A percentile compares a stretch with the other conserved stretches of the same genome.
Conservation (phyloP, 1,140 invertebrate genomes). For the Trissolcus basalis region DNA sequence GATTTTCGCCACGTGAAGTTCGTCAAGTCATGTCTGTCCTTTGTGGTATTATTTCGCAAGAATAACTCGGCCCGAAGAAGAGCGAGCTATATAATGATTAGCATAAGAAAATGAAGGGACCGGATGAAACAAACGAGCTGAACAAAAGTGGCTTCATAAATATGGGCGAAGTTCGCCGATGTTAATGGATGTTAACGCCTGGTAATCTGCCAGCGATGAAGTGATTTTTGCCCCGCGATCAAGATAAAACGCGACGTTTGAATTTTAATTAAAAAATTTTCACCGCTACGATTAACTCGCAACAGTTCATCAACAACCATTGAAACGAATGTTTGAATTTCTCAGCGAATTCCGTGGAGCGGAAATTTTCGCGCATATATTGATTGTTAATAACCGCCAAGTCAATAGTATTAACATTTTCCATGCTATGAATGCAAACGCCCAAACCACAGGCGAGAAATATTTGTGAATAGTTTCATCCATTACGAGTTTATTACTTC, state of each 20-base stretch:
- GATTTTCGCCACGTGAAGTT: constrained; percentile 34
- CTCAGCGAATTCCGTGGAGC: too few relatives aligned
- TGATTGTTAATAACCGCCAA: too few relatives aligned
- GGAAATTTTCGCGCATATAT: too few relatives aligned
- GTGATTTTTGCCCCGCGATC: constrained; percentile 34
- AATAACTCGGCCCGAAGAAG: constrained; percentile 38
- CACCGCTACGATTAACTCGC: too few relatives aligned
- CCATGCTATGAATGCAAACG: too few relatives aligned
- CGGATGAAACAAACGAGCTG: constrained; percentile 41
- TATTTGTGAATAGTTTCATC: too few relatives aligned
- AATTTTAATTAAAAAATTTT: constrained; percentile 44
- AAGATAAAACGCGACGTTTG: constrained; percentile 20
- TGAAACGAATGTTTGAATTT: too few relatives aligned
- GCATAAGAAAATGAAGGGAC: constrained; percentile 47
- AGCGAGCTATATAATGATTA: constrained; percentile 45
- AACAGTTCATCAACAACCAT: too few relatives aligned
- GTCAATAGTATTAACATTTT: too few relatives aligned
- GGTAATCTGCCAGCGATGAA: constrained; percentile 29
- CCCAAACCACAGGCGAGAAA: too few relatives aligned
- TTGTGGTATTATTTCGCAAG: constrained; percentile 36
- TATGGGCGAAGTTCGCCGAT: constrained; percentile 36
- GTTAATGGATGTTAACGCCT: constrained; percentile 50
- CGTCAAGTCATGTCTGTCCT: constrained; percentile 36
- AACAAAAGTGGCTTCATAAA: constrained; percentile 51
- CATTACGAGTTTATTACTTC: too few relatives aligned